Conservation (phyloP, 2,113 vertebrate genomes). For the Butorides virescens region DNA sequence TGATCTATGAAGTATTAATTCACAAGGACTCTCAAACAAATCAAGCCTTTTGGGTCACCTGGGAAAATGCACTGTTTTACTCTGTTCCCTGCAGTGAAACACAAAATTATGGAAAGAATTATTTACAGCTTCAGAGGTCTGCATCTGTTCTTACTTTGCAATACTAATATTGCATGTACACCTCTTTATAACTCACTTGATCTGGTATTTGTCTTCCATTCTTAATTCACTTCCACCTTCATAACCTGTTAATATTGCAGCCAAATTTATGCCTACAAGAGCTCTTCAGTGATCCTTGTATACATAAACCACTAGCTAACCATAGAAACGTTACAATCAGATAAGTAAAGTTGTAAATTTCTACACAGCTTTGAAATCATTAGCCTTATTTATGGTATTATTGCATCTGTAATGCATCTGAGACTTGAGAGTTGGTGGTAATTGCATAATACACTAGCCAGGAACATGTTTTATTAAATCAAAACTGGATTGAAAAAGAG, state of each 20-base stretch:
- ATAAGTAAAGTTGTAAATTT: background rate
- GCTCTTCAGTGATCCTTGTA: background rate
- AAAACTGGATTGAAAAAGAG: background rate
- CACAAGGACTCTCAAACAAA: background rate
- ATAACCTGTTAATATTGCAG: background rate
- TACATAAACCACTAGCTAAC: background rate
- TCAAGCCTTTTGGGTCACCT: background rate
- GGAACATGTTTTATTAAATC: background rate
- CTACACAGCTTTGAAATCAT: background rate
- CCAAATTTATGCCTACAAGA: background rate
- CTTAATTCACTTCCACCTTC: background rate
- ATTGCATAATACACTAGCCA: background rate
- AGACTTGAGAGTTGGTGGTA: background rate
- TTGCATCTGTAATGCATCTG: background rate
- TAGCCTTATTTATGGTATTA: background rate
- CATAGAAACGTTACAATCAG: background rate
- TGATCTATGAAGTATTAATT: background rate
- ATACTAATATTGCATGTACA: background rate
- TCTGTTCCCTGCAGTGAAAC: background rate
- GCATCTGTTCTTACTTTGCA: constrained; percentile 1
- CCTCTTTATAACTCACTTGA: background rate
- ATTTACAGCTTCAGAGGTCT: background rate
- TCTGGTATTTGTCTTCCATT: background rate
- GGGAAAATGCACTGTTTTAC: background rate
- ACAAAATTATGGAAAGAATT: background rate